phyloP scores from a whole-genome alignment of 2,113 vertebrate genomes.

The Megatriorchis doriae region DNA sequence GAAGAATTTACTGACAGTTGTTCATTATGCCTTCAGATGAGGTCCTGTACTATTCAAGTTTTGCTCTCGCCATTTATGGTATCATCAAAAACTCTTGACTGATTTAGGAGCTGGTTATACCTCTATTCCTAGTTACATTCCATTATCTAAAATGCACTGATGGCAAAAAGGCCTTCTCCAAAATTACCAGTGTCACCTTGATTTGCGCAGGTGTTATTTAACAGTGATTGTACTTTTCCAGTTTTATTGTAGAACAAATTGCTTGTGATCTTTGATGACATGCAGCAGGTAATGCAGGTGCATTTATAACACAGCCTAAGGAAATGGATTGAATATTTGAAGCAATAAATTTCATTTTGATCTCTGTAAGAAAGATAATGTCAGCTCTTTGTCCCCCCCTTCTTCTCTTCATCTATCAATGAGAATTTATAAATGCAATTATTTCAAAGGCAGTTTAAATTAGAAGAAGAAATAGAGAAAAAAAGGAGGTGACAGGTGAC shows the following conservation, averaged over 20 bases:
- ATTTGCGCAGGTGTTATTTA: constrained; percentile 32
- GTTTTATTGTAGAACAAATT: constrained; percentile 28
- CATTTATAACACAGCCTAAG: background rate
- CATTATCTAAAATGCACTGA: background rate
- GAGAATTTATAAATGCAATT: background rate
- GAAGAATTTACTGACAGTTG: background rate
- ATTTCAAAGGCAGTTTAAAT: background rate
- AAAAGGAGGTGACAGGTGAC: background rate
- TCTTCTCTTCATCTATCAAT: background rate
- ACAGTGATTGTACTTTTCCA: background rate
- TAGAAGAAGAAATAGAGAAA: background rate
- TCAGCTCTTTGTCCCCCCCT: background rate
- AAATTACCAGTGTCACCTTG: background rate
- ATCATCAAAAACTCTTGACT: background rate
- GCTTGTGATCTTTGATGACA: background rate
- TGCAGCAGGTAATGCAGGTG: background rate
- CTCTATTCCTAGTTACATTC: background rate
- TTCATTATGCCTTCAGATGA: background rate
- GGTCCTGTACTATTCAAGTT: background rate
- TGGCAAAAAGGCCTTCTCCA: constrained; percentile 10
- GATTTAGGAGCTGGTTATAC: background rate
- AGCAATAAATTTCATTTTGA: constrained; percentile 4
- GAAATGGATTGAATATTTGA: background rate
- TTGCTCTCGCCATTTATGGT: background rate
- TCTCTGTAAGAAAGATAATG: background rate